Base-by-base conservation (phyloP, 1,140 invertebrate genomes). In the Aplysia californica region DNA sequence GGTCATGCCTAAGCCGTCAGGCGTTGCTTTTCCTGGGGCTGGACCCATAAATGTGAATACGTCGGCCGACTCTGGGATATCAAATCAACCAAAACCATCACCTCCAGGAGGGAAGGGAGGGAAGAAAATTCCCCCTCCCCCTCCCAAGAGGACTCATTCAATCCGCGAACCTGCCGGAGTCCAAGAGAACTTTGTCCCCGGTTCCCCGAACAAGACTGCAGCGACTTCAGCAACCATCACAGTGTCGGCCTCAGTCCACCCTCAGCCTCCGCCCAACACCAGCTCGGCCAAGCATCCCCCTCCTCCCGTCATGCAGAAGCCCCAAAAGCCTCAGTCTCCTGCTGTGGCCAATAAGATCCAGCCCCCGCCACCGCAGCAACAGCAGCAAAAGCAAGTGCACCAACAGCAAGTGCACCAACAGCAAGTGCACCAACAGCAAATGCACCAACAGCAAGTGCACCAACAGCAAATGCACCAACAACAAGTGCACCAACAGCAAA, bases 141-240 rank as follows among this genome's bases (percentile, higher is more conserved):
- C 96, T 1, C 96, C 96, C 1, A 94, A 96, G 83, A 91, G 96
- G 36, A 91, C 89, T 5, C 90, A 91, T 77, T 92, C 91, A 3
- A 89, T 91, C n/a, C 80, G 81, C 26, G 55, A 64, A 36, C 69
- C 67, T 23, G 56, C 23, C 26, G 4, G n/a, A 10, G 18, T 33
- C 38, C 23, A 23, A 66, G 29, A 66, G 18, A 26, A 26, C 29
- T 26, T 31, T n/a, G 23, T 61, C 35, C 72, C 61, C 21, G 61
- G 0, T n/a, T 66, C 39, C 21, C 72, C 61, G n/a, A 38, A 35
- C 21, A 75, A 41, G 26, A 41, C 0, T 21, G 35, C 36, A 5
- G 39, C 23, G 29, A 29, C 39, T 38, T 26, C 65, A 39, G n/a
- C 36, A 20, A 33, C 44, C n/a, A 39, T 66, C 21, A 71, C 44